Evolutionary conservation across 1,140 invertebrate genomes (phyloP).

Genomic region (Mercenaria mercenaria): DNA sequence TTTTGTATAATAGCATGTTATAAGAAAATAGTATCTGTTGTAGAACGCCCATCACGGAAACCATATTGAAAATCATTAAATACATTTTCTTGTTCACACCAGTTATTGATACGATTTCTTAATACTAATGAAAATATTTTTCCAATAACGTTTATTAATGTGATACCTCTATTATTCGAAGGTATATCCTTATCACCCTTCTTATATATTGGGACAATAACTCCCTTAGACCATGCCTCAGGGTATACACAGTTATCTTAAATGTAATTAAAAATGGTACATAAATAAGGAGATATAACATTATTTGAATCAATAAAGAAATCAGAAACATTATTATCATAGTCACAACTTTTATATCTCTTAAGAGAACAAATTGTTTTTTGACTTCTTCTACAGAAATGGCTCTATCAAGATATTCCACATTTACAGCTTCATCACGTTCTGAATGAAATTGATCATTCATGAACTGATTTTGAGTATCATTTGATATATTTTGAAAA

Average conservation of each 20-base stretch:
- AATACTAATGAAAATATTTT: conserved; percentile 45
- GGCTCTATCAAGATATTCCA: conserved; percentile 34
- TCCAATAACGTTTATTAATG: conserved; percentile 17
- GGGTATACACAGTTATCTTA: conserved; percentile 39
- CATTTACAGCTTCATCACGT: conserved; percentile 24
- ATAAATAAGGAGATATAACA: conserved; percentile 34
- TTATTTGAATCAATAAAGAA: conserved; percentile 44
- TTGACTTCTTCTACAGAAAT: conserved; percentile 31
- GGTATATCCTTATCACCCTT: conserved; percentile 45
- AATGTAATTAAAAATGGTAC: conserved; percentile 25
- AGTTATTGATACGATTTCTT: conserved; percentile 38
- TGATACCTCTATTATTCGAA: conserved; percentile 46
- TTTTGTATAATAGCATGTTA: conserved; percentile 51
- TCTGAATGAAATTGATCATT: neutral
- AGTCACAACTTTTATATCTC: conserved; percentile 17
- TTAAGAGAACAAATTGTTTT: conserved; percentile 35
- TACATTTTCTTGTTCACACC: conserved; percentile 35
- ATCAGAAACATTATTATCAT: conserved; percentile 1
- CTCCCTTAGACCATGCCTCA: conserved; percentile 19
- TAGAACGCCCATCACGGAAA: conserved; percentile 43
- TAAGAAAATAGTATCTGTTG: conserved; percentile 50
- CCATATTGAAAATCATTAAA: conserved; percentile 37
- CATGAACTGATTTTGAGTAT: neutral
- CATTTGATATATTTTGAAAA: conserved; percentile 38
- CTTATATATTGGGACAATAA: conserved; percentile 27